A percentile compares a stretch with the other conserved stretches of the same genome.
phyloP scores from a whole-genome alignment of 2,113 vertebrate genomes.

The Phalacrocorax pelagicus region DNA sequence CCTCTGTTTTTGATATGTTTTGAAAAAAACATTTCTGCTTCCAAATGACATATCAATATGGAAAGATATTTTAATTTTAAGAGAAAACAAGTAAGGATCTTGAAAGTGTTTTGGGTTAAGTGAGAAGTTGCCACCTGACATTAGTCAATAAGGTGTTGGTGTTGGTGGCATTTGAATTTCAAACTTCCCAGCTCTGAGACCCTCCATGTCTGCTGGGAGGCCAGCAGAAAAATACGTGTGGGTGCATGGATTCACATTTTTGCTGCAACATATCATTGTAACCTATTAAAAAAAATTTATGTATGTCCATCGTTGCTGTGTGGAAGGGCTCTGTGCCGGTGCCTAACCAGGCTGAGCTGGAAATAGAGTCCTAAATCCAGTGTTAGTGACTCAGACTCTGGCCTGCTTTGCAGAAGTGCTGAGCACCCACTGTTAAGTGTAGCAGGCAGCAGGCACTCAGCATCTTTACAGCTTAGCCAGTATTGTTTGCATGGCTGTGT shows the following conservation, averaged over 20 bases:
- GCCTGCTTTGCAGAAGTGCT: background rate
- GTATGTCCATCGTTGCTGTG: rapidly evolving
- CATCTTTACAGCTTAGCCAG: background rate
- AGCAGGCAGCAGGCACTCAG: background rate
- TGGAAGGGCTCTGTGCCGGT: background rate
- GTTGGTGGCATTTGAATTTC: background rate
- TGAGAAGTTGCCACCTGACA: background rate
- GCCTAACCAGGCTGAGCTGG: background rate
- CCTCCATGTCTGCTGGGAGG: background rate
- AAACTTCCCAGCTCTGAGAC: background rate
- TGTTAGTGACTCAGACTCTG: background rate
- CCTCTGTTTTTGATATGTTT: background rate
- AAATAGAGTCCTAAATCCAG: background rate
- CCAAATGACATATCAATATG: rapidly evolving
- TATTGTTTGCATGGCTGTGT: rapidly evolving
- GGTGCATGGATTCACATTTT: background rate
- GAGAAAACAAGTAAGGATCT: background rate
- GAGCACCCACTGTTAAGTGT: background rate
- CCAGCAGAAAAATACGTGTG: background rate
- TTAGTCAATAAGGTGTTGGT: background rate
- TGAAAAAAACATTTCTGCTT: background rate
- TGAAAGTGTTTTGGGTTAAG: background rate
- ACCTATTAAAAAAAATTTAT: too few relatives aligned
- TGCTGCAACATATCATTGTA: background rate
- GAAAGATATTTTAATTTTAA: background rate